Conservation (phyloP, 2,888 invertebrate genomes). For the Tenthredo mesomela region DNA sequence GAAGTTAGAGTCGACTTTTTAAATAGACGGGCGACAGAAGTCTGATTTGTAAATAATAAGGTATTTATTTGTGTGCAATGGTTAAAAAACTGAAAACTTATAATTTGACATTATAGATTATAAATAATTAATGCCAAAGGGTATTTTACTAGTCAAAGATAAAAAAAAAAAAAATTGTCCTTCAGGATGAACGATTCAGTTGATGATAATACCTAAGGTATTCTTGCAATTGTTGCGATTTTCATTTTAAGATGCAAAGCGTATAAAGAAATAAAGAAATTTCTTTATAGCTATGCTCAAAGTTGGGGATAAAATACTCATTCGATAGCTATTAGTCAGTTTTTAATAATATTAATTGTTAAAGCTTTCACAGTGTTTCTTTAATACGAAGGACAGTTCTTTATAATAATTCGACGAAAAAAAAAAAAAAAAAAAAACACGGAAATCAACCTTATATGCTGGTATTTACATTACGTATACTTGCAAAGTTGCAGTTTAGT, state of each 20-base stretch:
- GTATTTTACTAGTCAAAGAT: constrained; percentile 36
- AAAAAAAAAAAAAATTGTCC: not conserved
- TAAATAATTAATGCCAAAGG: constrained; percentile 36
- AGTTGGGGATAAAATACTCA: constrained; percentile 47
- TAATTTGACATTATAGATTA: not conserved
- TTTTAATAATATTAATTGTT: constrained; percentile 1
- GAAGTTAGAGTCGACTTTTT: not conserved
- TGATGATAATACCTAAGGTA: not conserved
- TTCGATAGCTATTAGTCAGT: constrained; percentile 1
- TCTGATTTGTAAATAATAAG: constrained; percentile 5
- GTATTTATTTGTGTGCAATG: constrained; percentile 39
- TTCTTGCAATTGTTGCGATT: not conserved
- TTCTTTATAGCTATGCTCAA: constrained; percentile 39
- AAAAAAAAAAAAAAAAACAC: too few species aligned
- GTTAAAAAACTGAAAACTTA: not conserved
- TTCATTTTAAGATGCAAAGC: not conserved
- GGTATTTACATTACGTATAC: not conserved
- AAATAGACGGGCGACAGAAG: not conserved
- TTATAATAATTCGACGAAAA: not conserved
- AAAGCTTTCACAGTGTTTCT: not conserved
- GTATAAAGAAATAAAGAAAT: constrained; percentile 3
- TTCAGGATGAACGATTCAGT: not conserved
- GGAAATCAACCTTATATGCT: not conserved
- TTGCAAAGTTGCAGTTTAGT: constrained; percentile 24
- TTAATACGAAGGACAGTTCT: not conserved